Evolutionary conservation across 2,888 invertebrate species (phyloP).

Genomic region (Melanargia galathea): DNA sequence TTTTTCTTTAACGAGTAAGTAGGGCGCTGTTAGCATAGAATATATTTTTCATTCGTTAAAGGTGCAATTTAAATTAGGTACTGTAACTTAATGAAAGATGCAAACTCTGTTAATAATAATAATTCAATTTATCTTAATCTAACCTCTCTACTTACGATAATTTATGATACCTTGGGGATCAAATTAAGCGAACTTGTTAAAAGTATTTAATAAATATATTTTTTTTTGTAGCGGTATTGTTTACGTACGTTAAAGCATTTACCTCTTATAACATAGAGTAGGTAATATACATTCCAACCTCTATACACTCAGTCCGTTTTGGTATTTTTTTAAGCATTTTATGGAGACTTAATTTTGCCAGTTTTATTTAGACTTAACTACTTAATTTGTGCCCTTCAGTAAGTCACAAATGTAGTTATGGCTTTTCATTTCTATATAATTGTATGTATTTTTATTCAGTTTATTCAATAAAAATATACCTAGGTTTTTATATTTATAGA

Average conservation of each 20-base stretch:
- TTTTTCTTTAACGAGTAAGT: conserved; percentile 7
- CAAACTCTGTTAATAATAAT: not conserved
- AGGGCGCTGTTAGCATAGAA: conserved; percentile 7
- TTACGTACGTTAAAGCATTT: conserved; percentile 57
- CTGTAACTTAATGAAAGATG: not conserved
- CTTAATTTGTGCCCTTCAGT: not conserved
- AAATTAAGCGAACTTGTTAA: conserved; percentile 61
- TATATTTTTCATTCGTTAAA: conserved; percentile 3
- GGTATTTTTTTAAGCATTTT: conserved; percentile 34
- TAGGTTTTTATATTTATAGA: not conserved
- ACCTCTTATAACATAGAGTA: conserved; percentile 50
- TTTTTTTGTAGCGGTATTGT: conserved; percentile 33
- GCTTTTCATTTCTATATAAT: not conserved
- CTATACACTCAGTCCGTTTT: conserved; percentile 60
- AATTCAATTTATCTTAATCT: not conserved
- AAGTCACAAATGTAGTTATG: not conserved
- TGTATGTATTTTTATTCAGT: not conserved
- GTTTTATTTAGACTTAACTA: no score
- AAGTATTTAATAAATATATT: conserved; percentile 43
- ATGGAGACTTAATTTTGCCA: conserved; percentile 2
- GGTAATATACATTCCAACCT: conserved; percentile 67
- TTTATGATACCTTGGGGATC: conserved; percentile 56
- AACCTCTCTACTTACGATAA: conserved; percentile 12
- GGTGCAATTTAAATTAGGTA: conserved; percentile 9
- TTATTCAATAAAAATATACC: not conserved